Conservation (phyloP, 2,888 invertebrate species). For the Metallyticus violacea region DNA sequence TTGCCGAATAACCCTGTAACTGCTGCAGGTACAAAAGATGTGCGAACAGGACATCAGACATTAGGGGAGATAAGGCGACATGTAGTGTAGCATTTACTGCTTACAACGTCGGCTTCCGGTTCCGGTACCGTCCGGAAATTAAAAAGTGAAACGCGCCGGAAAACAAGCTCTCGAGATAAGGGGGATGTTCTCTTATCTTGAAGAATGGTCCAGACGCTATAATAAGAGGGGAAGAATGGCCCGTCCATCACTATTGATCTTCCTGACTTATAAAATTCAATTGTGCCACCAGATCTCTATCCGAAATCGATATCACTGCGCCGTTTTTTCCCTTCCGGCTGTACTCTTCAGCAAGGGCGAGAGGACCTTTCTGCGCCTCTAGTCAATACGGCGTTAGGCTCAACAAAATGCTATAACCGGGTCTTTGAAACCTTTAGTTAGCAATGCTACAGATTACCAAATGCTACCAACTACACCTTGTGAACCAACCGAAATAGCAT, state of each 20-base stretch:
- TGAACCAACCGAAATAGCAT: too few relatives aligned
- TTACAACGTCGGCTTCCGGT: constrained; percentile 2
- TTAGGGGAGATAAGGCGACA: background rate
- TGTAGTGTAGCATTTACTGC: background rate
- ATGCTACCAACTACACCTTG: too few relatives aligned
- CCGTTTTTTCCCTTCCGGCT: background rate
- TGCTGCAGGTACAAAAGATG: background rate
- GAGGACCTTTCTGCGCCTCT: background rate
- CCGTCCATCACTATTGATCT: background rate
- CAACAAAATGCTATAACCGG: too few relatives aligned
- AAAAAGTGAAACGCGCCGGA: constrained; percentile 29
- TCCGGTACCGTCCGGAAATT: constrained; percentile 25
- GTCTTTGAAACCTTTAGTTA: too few relatives aligned
- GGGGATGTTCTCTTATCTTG: background rate
- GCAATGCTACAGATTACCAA: too few relatives aligned
- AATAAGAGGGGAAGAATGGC: background rate
- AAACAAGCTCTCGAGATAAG: constrained; percentile 10
- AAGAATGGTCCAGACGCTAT: background rate
- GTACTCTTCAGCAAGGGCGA: background rate
- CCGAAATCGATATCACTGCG: background rate
- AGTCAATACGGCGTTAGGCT: background rate
- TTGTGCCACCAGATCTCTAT: background rate
- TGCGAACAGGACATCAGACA: too few relatives aligned
- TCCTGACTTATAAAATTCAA: background rate
- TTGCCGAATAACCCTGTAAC: too few relatives aligned